These are phyloP conservation scores for Streblospio benedicti DNA, from an alignment of 1,140 invertebrate species.

Conservation along the genomic window DNA sequence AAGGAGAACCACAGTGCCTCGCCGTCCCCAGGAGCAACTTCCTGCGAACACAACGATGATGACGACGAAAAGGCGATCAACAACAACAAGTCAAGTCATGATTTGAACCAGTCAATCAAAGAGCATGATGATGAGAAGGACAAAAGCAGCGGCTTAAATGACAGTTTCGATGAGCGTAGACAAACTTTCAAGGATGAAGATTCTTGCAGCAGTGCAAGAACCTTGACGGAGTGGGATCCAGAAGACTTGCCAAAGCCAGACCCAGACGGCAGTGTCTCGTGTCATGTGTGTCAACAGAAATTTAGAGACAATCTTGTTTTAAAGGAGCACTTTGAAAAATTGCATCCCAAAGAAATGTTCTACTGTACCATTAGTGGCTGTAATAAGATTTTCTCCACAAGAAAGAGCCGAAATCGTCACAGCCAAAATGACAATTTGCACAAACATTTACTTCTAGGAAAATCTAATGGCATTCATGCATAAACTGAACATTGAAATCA, in stretches of 20 bases:
- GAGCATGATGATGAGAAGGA: neutral
- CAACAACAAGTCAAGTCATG: slow-evolving; percentile 7
- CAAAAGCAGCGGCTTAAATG: slow-evolving; percentile 3
- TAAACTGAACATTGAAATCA: no score
- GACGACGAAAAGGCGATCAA: slow-evolving; percentile 36
- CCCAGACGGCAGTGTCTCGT: slow-evolving; percentile 57
- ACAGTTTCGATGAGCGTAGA: slow-evolving; percentile 17
- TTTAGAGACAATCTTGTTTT: slow-evolving; percentile 55
- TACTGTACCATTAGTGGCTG: slow-evolving; percentile 69
- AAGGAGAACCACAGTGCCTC: slow-evolving; percentile 12
- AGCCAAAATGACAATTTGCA: slow-evolving; percentile 50
- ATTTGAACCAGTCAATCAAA: neutral
- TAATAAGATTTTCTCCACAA: slow-evolving; percentile 70
- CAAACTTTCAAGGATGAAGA: slow-evolving; percentile 5
- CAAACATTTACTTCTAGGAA: no score
- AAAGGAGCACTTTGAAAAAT: slow-evolving; percentile 59
- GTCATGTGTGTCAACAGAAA: slow-evolving; percentile 57
- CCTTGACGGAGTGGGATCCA: neutral
- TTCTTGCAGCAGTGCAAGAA: neutral
- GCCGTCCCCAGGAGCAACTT: slow-evolving; percentile 8
- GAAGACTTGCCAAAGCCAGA: slow-evolving; percentile 19
- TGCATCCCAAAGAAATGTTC: slow-evolving; percentile 58
- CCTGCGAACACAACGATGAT: slow-evolving; percentile 5
- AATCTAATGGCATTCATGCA: no score
- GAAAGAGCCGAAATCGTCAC: slow-evolving; percentile 65